Percentiles rank a stretch among this genome's conserved stretches.
Evolutionary conservation across 2,113 vertebrate species (phyloP).

Genomic region (Periophthalmodon schlosseri): DNA sequence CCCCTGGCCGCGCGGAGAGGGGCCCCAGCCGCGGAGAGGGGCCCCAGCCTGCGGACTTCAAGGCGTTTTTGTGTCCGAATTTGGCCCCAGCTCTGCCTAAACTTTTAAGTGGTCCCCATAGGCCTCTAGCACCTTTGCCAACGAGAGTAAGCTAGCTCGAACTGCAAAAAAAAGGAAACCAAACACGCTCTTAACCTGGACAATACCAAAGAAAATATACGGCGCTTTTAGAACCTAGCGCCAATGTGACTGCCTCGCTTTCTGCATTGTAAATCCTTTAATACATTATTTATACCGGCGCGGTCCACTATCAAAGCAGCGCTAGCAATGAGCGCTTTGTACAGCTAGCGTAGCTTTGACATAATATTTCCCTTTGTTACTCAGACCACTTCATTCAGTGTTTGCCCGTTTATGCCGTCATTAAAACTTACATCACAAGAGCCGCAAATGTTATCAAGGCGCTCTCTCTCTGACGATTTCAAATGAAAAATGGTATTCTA

Average conservation of each 20-base stretch:
- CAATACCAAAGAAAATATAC: slow-evolving; percentile 75
- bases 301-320: slow-evolving; percentile 76
- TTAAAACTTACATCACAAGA: slow-evolving; percentile 49
- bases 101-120: slow-evolving; percentile 92
- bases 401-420: slow-evolving; percentile 59
- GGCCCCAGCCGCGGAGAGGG: slow-evolving; percentile 88
- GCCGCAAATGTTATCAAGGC: slow-evolving; percentile 5
- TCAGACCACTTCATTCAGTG: slow-evolving; percentile 51
- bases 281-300: slow-evolving; percentile 80
- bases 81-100: slow-evolving; percentile 89
- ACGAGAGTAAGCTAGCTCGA: slow-evolving; percentile 82
- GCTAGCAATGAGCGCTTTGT: slow-evolving; percentile 72
- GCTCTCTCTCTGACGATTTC: slow-evolving; percentile 14
- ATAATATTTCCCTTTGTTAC: slow-evolving; percentile 68
- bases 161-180: slow-evolving; percentile 81
- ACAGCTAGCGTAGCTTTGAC: slow-evolving; percentile 67
- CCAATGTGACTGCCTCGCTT: slow-evolving; percentile 57
- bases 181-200: slow-evolving; percentile 78
- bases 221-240: slow-evolving; percentile 64
- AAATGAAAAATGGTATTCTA: slow-evolving; percentile 16
- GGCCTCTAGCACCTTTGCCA: slow-evolving; percentile 85
- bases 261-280: slow-evolving; percentile 75
- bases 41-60: slow-evolving; percentile 94
- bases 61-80: slow-evolving; percentile 87
- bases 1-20: slow-evolving; percentile 89